Percentiles rank a stretch among this genome's conserved stretches.
These are phyloP conservation scores for Anagyrus pseudococci DNA, from an alignment of 2,888 invertebrate species.

Conservation along the genomic window DNA sequence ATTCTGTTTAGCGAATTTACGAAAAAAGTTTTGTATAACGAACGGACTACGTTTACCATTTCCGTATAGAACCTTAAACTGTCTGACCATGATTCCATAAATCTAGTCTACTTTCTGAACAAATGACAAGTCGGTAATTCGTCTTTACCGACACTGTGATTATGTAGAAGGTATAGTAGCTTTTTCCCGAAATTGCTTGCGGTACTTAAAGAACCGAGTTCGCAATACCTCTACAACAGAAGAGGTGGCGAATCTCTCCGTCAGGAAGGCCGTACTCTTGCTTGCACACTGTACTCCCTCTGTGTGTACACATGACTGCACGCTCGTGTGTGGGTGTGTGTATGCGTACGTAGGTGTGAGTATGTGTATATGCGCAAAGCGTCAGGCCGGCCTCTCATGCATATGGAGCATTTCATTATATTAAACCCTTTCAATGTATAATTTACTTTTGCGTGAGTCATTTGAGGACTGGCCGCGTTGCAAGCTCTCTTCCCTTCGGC, in stretches of 20 bases:
- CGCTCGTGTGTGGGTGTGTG: background rate
- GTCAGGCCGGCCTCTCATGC: slow-evolving; percentile 63
- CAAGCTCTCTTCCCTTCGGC: slow-evolving; percentile 32
- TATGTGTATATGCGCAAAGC: slow-evolving; percentile 37
- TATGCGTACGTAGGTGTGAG: background rate
- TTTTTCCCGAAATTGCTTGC: slow-evolving; percentile 9
- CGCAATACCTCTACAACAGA: no score
- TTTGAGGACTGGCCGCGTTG: slow-evolving; percentile 61
- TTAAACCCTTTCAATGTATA: slow-evolving; percentile 73
- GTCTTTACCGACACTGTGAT: no score
- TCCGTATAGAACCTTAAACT: no score
- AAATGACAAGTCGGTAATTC: no score
- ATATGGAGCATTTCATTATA: slow-evolving; percentile 73
- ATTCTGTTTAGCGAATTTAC: no score
- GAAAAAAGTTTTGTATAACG: no score
- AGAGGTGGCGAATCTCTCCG: slow-evolving; percentile 21
- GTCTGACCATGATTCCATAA: no score
- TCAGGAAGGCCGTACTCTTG: background rate
- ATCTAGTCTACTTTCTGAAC: no score
- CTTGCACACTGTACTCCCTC: background rate
- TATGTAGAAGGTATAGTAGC: no score
- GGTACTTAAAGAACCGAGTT: slow-evolving; percentile 9
- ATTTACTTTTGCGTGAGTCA: slow-evolving; percentile 73
- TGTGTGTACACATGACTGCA: slow-evolving; percentile 3
- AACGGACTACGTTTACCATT: no score